Evolutionary conservation across 2,113 vertebrate genomes (phyloP), one percentile per base, ranked within the genome.

Genomic region (Microcebus griseorufus): DNA sequence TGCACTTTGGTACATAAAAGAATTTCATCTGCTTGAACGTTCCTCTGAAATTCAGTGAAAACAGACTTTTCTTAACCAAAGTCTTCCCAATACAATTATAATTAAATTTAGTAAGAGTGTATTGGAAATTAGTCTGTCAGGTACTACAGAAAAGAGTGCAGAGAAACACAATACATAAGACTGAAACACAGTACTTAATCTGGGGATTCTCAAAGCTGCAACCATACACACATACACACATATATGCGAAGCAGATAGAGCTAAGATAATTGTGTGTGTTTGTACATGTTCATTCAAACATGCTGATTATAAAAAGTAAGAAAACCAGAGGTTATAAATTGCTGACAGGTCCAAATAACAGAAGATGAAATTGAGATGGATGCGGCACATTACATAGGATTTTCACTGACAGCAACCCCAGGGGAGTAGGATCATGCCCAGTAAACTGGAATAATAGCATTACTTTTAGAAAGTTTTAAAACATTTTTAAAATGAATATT

Each of bases 391-490:
- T 53, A 32, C 6, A 86, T 0, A 86, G 32, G 4, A 29, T 82
- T 93, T 89, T 93, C 69, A 82, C 42, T 53, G 29, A 72, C 29
- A 64, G 4, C 58, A 75, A 48, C 3, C 29, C n/a, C 14, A 20
- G 55, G 37, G 32, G 18, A 32, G 22, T 5, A 45, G 5, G 79
- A 58, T 69, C 62, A 78, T 39, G 37, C 48, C 32, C 22, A 86
- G 8, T 51, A 86, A 90, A 58, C 55, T 51, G 62, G 67, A 95
- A 94, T 92, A 83, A 95, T n/a, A n/a, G 25, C 13, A 42, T 83
- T 94, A 79, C 53, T 82, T 92, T 91, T 32, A 79, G 72, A 78
- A 92, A 85, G 39, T 72, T 83, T 81, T 67, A 32, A 79, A 76
- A 83, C 8, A 34, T 48, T 76, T 88, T 62, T 39, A 76, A 90